Evolutionary conservation across 2,888 invertebrate species (phyloP), one percentile per base, ranked within the genome.

Genomic region (Ornithoptera alexandrae): DNA sequence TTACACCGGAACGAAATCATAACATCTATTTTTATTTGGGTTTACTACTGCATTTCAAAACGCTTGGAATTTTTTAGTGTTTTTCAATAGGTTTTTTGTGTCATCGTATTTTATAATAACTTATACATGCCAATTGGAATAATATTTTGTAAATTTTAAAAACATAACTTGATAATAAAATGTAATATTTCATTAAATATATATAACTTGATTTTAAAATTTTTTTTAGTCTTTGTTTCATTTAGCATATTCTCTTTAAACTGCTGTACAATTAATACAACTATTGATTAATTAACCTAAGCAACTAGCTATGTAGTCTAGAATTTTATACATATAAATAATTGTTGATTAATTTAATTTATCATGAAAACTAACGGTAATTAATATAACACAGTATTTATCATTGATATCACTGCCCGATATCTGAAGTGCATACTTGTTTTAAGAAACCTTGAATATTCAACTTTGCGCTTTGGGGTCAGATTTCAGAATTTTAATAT

Each of bases 1-100:
- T 88, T 88, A 77, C 73, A 77, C 81, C 77, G 87, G 85, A 89
- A 89, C 89, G 86, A 88, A 89, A 85, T 72, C 77, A 72, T 72
- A 77, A 72, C 73, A 74, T 75, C 74, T 78, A 81, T 79, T 77
- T 82, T 82, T 83, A 83, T 83, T 79, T 78, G 79, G 74, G 78
- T 80, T 83, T 76, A 80, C 77, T 76, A 79, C 79, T 79, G 68
- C 74, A 79, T 76, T 73, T 81, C 77, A 80, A 81, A 77, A 67
- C 64, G 24, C 42, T 39, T 64, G 42, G 39, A 61, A 61, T 67
- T 50, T 3, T 58, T 22, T 20, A 58, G 1, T 22, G 57, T 58
- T 58, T 20, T 58, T 24, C 15, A 8, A 22, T 58, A 58, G 8
- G 24, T 22, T 58, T 58, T 58, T 53, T 46, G 15, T 46, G 46